Evolutionary conservation across 2,797 vertebrate genomes (phyloP), one percentile per base, ranked within the genome.

Genomic region (Sebastolobus altivelis): DNA sequence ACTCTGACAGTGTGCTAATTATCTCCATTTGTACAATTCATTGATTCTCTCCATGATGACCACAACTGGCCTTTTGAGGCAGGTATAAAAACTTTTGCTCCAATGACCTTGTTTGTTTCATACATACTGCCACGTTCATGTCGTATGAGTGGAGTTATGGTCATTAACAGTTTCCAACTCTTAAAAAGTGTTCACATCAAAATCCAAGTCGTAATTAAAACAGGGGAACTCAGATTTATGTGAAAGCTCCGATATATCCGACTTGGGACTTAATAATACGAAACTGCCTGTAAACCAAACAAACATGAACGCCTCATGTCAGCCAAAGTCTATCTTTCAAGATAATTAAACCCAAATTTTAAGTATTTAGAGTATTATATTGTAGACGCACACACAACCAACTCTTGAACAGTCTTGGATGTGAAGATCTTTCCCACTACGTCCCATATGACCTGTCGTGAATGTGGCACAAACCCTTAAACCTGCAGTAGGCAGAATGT

Each of bases 111-210:
- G 35, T 54, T 52, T 0, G 16, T 37, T 35, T 56, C 11, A 2
- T 18, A 20, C 5, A 35, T 1, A n/a, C 27, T 16, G 22, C 11
- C 33, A 27, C 2, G 25, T 55, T 65, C n/a, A n/a, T 56, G 59
- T 54, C 2, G 3, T 12, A 54, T 22, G 49, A 52, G 49, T 38
- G 9, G 43, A 29, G 20, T 70, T 8, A 77, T 14, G 20, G 60
- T 71, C 56, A 58, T 46, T 35, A 69, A 8, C 40, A 52, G 29
- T 68, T 62, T 68, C 43, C 22, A 56, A n/a, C 5, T 56, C 37
- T 65, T 43, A 75, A 69, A 80, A 33, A 72, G 14, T 16, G 55
- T 33, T 54, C 4, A 29, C 8, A 31, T 55, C 46, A 49, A 25
- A 49, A 46, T 49, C 29, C 1, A 49, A 67, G n/a, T 55, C 1